Conservation (phyloP, 2,113 vertebrate genomes). For the Pseudorhombus dupliciocellatus region DNA sequence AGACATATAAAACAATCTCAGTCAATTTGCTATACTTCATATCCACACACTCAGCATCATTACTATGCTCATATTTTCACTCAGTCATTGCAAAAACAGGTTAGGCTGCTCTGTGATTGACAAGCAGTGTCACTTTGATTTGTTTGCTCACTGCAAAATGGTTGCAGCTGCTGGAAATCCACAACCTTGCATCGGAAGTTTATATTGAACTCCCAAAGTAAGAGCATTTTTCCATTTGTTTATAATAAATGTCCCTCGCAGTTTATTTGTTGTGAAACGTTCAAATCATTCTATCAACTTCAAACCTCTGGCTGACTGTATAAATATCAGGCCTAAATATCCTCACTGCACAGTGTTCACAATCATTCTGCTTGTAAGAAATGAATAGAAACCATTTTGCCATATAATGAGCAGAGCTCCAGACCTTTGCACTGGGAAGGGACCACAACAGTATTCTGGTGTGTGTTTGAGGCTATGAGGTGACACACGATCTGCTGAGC, state of each 20-base stretch:
- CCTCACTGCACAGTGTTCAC: not conserved
- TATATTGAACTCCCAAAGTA: not conserved
- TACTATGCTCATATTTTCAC: constrained; percentile 13
- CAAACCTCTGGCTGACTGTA: not conserved
- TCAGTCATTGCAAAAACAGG: constrained; percentile 16
- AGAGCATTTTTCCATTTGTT: constrained; percentile 14
- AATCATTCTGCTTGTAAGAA: not conserved
- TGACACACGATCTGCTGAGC: constrained; percentile 57
- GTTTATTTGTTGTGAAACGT: not conserved
- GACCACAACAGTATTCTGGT: constrained; percentile 24
- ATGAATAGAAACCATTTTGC: not conserved
- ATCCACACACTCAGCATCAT: constrained; percentile 2
- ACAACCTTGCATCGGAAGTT: not conserved
- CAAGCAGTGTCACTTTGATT: constrained; percentile 29
- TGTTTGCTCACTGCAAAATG: constrained; percentile 6
- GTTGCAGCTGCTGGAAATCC: constrained; percentile 12
- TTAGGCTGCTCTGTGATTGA: constrained; percentile 24
- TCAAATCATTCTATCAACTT: not conserved
- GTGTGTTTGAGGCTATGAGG: constrained; percentile 5
- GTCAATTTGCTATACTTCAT: too few species aligned
- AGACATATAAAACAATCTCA: too few species aligned
- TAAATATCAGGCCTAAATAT: not conserved
- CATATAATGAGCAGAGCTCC: not conserved
- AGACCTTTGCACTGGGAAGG: not conserved
- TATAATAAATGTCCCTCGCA: constrained; percentile 13